phyloP scores from a whole-genome alignment of 2,797 vertebrate genomes.

The Florisuga fusca region DNA sequence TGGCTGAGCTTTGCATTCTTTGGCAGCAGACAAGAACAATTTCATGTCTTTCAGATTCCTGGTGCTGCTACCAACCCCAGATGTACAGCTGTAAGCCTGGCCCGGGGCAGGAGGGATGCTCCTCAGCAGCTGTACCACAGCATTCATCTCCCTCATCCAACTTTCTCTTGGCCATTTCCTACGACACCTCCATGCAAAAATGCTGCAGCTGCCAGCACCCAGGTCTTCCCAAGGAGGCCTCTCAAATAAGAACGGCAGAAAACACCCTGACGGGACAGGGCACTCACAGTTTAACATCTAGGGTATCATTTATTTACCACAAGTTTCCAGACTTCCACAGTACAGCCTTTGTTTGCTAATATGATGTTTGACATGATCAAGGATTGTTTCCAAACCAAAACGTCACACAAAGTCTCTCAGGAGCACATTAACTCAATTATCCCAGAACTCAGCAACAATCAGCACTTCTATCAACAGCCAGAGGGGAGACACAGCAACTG shows the following conservation, averaged over 20 bases:
- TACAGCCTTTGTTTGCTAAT: not conserved
- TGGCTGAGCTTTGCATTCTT: not conserved
- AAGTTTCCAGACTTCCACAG: not conserved
- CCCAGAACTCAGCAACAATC: rapidly evolving
- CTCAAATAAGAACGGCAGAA: not conserved
- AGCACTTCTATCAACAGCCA: not conserved
- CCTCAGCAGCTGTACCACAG: not conserved
- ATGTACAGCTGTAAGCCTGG: not conserved
- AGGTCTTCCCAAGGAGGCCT: not conserved
- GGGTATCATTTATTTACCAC: not conserved
- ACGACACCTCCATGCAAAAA: rapidly evolving
- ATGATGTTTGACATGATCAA: rapidly evolving
- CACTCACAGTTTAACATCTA: not conserved
- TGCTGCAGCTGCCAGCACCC: not conserved
- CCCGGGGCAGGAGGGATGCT: not conserved
- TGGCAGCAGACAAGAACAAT: conserved; percentile 20
- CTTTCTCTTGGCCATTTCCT: not conserved
- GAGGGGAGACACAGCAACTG: not conserved
- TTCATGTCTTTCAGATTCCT: conserved; percentile 36
- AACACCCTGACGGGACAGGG: not conserved
- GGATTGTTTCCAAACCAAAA: not conserved
- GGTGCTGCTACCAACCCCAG: not conserved
- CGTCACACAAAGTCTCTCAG: not conserved
- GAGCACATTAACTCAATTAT: not conserved
- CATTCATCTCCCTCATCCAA: not conserved